Conservation (phyloP, 2,797 vertebrate species). For the Urosaurus nigricauda region DNA sequence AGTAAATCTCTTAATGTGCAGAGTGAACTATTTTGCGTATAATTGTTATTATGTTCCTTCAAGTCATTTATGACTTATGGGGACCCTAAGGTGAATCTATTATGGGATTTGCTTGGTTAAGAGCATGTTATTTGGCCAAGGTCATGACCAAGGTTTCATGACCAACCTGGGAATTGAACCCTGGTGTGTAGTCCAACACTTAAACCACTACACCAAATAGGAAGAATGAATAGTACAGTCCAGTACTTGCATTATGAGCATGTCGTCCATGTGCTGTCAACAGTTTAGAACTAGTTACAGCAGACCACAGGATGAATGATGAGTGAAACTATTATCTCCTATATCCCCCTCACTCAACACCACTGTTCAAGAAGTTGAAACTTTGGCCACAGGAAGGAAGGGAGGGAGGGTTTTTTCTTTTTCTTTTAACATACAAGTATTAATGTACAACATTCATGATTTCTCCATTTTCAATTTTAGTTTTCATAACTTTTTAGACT, state of each 20-base stretch:
- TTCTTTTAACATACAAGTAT: not conserved
- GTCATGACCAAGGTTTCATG: no score
- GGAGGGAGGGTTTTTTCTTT: not conserved
- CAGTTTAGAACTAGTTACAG: not conserved
- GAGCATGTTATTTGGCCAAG: no score
- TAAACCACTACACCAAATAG: no score
- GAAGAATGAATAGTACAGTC: not conserved
- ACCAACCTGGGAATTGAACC: no score
- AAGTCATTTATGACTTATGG: no score
- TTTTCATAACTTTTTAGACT: constrained; percentile 23
- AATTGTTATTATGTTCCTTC: not conserved
- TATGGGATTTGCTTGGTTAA: no score
- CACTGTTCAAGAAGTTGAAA: not conserved
- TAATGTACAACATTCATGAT: not conserved
- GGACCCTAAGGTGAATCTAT: no score
- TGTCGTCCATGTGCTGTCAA: not conserved
- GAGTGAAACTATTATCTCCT: not conserved
- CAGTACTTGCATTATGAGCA: not conserved
- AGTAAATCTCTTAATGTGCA: no score
- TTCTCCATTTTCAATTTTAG: not conserved
- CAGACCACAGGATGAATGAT: not conserved
- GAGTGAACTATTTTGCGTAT: no score
- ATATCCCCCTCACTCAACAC: no score
- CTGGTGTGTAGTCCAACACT: no score
- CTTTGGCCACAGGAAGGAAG: not conserved